A percentile compares a stretch with the other conserved stretches of the same genome.
Evolutionary conservation across 2,797 vertebrate genomes (phyloP).

Genomic region (Schizopygopsis malacanthus): DNA sequence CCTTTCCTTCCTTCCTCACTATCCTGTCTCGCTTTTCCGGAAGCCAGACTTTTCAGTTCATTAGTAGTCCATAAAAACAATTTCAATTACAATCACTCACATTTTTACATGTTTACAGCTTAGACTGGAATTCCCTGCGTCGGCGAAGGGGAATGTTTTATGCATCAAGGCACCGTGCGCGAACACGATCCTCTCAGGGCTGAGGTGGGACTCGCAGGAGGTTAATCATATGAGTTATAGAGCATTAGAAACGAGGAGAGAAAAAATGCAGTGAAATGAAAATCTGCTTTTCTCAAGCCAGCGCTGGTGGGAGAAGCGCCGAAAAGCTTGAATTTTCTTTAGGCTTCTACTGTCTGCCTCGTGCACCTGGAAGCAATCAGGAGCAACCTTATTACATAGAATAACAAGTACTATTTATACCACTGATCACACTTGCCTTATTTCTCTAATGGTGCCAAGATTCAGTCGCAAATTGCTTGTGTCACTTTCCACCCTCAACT

Average conservation of each 20-base stretch:
- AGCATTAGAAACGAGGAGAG: constrained; percentile 26
- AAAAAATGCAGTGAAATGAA: constrained; percentile 43
- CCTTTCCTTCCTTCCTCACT: constrained; percentile 7
- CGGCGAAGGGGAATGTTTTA: constrained; percentile 39
- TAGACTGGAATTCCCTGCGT: constrained; percentile 37
- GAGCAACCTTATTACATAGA: constrained; percentile 57
- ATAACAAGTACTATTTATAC: constrained; percentile 59
- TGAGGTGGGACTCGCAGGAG: constrained; percentile 43
- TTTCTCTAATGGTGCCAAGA: constrained; percentile 52
- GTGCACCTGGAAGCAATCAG: constrained; percentile 61
- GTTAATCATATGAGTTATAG: constrained; percentile 57
- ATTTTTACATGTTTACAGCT: constrained; percentile 52
- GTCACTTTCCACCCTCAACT: constrained; percentile 52
- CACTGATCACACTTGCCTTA: constrained; percentile 50
- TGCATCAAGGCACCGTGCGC: constrained; percentile 36
- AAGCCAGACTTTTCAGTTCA: constrained; percentile 50
- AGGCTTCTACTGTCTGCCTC: constrained; percentile 49
- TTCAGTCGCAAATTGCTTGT: constrained; percentile 60
- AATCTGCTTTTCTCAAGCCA: constrained; percentile 52
- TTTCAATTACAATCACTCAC: constrained; percentile 50
- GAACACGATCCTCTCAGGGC: constrained; percentile 42
- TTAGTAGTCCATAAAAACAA: constrained; percentile 48
- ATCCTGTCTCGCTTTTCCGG: constrained; percentile 10
- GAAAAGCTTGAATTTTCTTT: constrained; percentile 50
- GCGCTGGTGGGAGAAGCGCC: constrained; percentile 38